Evolutionary conservation across 2,797 vertebrate genomes (phyloP), one percentile per base, ranked within the genome.

Genomic region (Cyclura pinguis): DNA sequence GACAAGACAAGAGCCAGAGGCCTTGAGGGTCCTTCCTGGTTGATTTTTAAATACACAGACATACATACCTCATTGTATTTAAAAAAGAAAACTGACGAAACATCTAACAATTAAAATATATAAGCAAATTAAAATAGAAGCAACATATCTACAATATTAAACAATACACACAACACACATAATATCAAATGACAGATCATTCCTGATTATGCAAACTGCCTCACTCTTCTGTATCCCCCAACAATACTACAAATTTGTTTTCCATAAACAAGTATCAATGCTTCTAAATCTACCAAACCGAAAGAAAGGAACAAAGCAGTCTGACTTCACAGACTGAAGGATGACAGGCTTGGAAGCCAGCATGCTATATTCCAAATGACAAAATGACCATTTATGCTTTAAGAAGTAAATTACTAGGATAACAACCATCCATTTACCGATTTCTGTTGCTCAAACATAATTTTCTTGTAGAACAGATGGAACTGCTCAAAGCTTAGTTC

Each of bases 381-480:
- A 55, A 12, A 22, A 74, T 0, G 59, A 73, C 18, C 42, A 52
- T 27, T 20, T 35, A 47, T 50, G 9, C 20, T 38, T 16, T 20
- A 80, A 47, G 59, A 52, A 64, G 57, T 67, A 35, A 76, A 22
- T 55, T 82, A 50, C 10, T 67, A 7, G 38, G 20, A 59, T 29
- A 80, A 73, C 62, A 85, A 42, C 22, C 20, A 7, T n/a, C n/a
- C 22, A 84, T 98, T 98, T 96, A 99, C 99, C 93, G 95, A 97
- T 90, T 98, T 99, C 94, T 99, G 99, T 86, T 98, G 98, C 67
- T 99, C 99, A 96, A 99, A 99, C 98, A 99, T 99, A 38, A 99
- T 96, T 83, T 98, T 98, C 96, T 99, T 99, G 96, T 99, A 99
- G 95, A 99, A 98, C 95, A 99, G 97, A 94, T 99, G 98, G 95